These are phyloP conservation scores for Agraylea sexmaculata DNA, from an alignment of 1,140 invertebrate species.

Conservation along the genomic window DNA sequence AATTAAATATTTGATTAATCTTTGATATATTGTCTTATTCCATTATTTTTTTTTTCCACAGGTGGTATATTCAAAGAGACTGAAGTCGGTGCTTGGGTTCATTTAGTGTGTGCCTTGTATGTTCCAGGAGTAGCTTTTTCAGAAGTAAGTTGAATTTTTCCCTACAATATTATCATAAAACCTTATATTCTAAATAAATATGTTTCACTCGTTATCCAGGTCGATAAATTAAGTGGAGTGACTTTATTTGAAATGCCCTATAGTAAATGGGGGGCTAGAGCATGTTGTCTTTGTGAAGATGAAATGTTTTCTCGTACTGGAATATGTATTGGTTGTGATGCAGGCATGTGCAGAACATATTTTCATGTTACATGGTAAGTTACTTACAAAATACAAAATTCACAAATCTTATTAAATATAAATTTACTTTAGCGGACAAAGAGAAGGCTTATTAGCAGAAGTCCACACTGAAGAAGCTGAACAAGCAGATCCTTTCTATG, in stretches of 20 bases:
- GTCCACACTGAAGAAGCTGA: conserved; percentile 87
- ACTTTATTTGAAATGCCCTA: conserved; percentile 95
- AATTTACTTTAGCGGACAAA: conserved; percentile 65
- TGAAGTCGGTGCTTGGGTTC: conserved; percentile 93
- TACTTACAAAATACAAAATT: too few relatives aligned
- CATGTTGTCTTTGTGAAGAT: conserved; percentile 80
- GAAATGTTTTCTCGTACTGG: conserved; percentile 77
- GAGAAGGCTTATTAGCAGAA: conserved; percentile 83
- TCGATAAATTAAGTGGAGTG: conserved; percentile 70
- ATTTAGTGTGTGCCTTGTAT: conserved; percentile 92
- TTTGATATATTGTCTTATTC: too few relatives aligned
- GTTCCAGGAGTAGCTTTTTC: conserved; percentile 95
- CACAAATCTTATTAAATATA: conserved; percentile 9
- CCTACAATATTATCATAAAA: not conserved
- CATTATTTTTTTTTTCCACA: conserved; percentile 22
- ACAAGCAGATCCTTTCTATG: conserved; percentile 94
- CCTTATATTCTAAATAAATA: not conserved
- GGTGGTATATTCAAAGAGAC: conserved; percentile 95
- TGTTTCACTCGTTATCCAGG: conserved; percentile 32
- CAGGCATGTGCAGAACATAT: conserved; percentile 92
- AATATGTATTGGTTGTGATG: conserved; percentile 93
- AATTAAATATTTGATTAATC: too few relatives aligned
- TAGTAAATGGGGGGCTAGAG: conserved; percentile 85
- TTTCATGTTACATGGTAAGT: conserved; percentile 94
- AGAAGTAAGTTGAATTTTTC: conserved; percentile 43